Percentiles rank a stretch among this genome's conserved stretches.
phyloP scores from a whole-genome alignment of 2,113 vertebrate species.

The Paracanthobrama guichenoti region DNA sequence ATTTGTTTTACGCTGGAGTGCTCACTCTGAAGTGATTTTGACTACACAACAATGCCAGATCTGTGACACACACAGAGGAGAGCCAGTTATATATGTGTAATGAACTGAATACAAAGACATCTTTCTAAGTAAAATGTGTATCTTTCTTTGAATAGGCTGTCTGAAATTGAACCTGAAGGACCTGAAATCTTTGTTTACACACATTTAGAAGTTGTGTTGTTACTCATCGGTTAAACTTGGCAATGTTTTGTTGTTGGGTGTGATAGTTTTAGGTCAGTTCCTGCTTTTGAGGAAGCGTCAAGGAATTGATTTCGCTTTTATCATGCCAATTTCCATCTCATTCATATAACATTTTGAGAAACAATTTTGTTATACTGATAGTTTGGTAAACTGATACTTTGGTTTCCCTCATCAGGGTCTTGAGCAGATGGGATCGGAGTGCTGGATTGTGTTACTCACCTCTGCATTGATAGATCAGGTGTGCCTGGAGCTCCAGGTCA shows the following conservation, averaged over 20 bases:
- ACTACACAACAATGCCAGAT: neutral
- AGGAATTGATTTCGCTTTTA: neutral
- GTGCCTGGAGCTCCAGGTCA: constrained; percentile 4
- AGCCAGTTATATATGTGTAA: constrained; percentile 31
- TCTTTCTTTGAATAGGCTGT: neutral
- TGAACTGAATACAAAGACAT: constrained; percentile 34
- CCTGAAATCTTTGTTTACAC: constrained; percentile 14
- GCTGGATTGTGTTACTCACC: constrained; percentile 40
- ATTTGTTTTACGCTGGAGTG: constrained; percentile 23
- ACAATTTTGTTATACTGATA: too few species aligned
- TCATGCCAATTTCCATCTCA: neutral
- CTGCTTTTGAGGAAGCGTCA: neutral
- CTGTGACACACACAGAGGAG: neutral
- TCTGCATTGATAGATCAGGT: constrained; percentile 26
- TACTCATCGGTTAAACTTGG: constrained; percentile 40
- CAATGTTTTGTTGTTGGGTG: constrained; percentile 31
- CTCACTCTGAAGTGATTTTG: constrained; percentile 13
- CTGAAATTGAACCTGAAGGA: neutral
- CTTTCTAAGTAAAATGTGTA: constrained; percentile 15
- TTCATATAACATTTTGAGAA: neutral
- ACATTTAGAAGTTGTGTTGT: constrained; percentile 10
- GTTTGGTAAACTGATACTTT: neutral
- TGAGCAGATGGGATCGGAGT: neutral
- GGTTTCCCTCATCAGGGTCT: neutral
- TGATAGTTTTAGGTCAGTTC: constrained; percentile 43